Conservation (phyloP, 2,888 invertebrate genomes). For the Bimastos eiseni region DNA sequence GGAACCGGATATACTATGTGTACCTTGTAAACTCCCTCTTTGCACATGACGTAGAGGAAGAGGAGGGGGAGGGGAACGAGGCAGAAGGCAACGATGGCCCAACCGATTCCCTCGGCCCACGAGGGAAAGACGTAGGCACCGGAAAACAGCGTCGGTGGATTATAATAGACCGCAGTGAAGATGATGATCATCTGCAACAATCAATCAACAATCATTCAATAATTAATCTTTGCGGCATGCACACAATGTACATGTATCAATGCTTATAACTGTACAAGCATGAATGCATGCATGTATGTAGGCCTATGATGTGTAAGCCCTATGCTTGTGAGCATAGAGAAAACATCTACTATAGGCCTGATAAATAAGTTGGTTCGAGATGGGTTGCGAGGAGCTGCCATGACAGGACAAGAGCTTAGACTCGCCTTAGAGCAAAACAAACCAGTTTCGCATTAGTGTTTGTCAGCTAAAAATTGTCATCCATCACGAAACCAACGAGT, state of each 20-base stretch:
- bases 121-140: conserved; percentile 44
- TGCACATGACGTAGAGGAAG: conserved; percentile 47
- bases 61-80: conserved; percentile 43
- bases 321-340: too few relatives aligned
- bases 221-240: too few relatives aligned
- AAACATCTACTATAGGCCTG: too few relatives aligned
- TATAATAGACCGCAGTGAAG: conserved; percentile 51
- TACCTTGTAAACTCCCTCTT: conserved; percentile 46
- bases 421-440: too few relatives aligned
- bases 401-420: too few relatives aligned
- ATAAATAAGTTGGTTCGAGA: too few relatives aligned
- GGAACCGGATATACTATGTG: not conserved
- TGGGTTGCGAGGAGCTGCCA: too few relatives aligned
- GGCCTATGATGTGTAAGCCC: too few relatives aligned
- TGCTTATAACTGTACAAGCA: not conserved
- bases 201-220: not conserved
- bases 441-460: too few relatives aligned
- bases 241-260: too few relatives aligned
- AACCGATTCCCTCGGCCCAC: conserved; percentile 41
- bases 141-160: conserved; percentile 45
- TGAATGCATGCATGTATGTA: not conserved
- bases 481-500: too few relatives aligned
- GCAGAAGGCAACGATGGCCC: conserved; percentile 38
- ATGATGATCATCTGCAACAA: conserved; percentile 48
- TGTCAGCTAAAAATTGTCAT: too few relatives aligned